Evolutionary conservation across 1,140 invertebrate species (phyloP).

Genomic region (Caerostris darwini): DNA sequence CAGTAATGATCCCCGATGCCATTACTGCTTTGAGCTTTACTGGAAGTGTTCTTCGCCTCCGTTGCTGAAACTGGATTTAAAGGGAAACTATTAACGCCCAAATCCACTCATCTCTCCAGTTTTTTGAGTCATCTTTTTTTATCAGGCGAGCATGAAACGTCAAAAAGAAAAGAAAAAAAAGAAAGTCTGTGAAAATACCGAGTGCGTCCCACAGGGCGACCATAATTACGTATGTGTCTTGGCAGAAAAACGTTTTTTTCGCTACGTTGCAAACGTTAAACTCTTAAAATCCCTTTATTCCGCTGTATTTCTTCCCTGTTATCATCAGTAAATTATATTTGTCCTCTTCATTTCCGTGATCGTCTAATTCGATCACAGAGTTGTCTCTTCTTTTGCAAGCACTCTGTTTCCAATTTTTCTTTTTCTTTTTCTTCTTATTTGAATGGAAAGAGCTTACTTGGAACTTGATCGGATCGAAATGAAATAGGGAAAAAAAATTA

Average conservation of each 20-base stretch:
- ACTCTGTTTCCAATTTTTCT: background rate
- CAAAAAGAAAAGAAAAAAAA: background rate
- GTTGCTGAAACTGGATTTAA: background rate
- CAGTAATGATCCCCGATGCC: no score
- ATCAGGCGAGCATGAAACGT: background rate
- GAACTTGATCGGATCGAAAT: background rate
- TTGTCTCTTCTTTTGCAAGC: background rate
- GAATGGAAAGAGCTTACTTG: background rate
- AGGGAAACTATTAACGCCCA: background rate
- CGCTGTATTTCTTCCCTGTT: background rate
- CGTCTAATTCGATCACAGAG: conserved; percentile 17
- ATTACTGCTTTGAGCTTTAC: background rate
- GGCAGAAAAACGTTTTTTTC: background rate
- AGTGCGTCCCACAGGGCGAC: no score
- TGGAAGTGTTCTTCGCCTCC: background rate
- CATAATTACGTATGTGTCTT: background rate
- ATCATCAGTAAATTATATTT: conserved; percentile 54
- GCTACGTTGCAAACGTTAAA: background rate
- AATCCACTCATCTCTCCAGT: no score
- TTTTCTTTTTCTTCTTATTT: no score
- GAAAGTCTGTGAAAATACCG: background rate
- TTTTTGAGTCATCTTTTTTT: background rate
- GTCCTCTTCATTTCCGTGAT: conserved; percentile 8
- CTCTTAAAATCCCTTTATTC: conserved; percentile 10
- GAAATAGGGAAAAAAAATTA: background rate